phyloP scores from a whole-genome alignment of 2,888 invertebrate species.

The Dione vanillae region DNA sequence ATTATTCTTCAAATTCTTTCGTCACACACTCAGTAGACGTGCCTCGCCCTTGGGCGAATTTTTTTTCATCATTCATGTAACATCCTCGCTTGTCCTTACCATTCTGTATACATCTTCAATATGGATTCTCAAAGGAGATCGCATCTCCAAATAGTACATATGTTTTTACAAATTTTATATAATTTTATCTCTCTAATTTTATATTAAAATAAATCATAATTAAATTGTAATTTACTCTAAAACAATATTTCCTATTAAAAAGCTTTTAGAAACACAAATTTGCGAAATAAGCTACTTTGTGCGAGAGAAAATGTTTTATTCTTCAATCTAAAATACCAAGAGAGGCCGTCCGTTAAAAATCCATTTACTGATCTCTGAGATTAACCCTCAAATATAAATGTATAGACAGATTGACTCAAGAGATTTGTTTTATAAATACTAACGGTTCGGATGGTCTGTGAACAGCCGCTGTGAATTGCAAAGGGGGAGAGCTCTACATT shows the following conservation, averaged over 20 bases:
- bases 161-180: too few relatives aligned
- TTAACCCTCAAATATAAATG: conserved; percentile 19
- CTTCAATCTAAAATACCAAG: conserved; percentile 5
- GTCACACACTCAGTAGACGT: too few relatives aligned
- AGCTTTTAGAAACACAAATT: conserved; percentile 21
- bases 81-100: too few relatives aligned
- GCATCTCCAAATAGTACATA: too few relatives aligned
- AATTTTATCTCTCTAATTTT: neutral
- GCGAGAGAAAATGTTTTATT: conserved; percentile 20
- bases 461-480: conserved; percentile 4
- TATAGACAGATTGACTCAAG: conserved; percentile 23
- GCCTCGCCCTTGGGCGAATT: too few relatives aligned
- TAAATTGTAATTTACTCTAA: neutral
- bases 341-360: conserved; percentile 25
- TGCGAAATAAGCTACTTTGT: conserved; percentile 14
- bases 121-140: too few relatives aligned
- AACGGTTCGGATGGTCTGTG: neutral
- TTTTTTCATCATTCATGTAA: too few relatives aligned
- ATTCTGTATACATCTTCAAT: too few relatives aligned
- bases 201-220: conserved; percentile 1
- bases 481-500: neutral
- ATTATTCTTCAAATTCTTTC: too few relatives aligned
- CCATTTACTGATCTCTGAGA: conserved; percentile 25
- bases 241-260: conserved; percentile 20
- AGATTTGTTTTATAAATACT: conserved; percentile 27